Percentiles rank a stretch among this genome's conserved stretches.
phyloP scores from a whole-genome alignment of 30 jellyfish, hydroid and myxozoan species.

The Sanderia malayensis region DNA sequence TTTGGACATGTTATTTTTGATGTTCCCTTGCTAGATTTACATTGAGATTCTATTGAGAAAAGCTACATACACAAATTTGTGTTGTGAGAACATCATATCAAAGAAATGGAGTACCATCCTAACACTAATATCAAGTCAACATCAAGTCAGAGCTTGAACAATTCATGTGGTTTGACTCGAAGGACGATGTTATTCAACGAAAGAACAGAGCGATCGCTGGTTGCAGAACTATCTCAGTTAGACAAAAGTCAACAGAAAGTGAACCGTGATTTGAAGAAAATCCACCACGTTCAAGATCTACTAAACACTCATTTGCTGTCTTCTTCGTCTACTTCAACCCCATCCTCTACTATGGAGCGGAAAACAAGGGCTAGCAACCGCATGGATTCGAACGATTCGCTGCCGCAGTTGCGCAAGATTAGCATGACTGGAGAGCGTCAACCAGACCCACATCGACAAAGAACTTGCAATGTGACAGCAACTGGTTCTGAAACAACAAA shows the following conservation, averaged over 20 bases:
- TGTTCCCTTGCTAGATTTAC: too few species aligned
- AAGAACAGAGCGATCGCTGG: slow-evolving; percentile 47
- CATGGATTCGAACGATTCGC: slow-evolving; percentile 23
- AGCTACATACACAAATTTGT: too few species aligned
- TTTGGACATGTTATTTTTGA: too few species aligned
- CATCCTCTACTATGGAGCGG: slow-evolving; percentile 26
- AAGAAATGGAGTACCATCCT: too few species aligned
- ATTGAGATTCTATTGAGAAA: too few species aligned
- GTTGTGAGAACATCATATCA: too few species aligned
- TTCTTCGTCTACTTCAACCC: too few species aligned
- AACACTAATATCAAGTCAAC: too few species aligned
- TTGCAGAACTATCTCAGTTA: slow-evolving; percentile 49
- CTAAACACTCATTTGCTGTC: slow-evolving; percentile 22
- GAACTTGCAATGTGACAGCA: slow-evolving; percentile 36
- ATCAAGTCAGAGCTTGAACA: too few species aligned
- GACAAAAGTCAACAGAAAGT: slow-evolving; percentile 44
- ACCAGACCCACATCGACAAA: slow-evolving; percentile 11
- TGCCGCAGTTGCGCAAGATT: neutral
- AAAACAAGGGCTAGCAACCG: slow-evolving; percentile 11
- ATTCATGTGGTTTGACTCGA: slow-evolving; percentile 17
- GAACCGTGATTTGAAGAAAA: slow-evolving; percentile 33
- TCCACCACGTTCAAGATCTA: slow-evolving; percentile 35
- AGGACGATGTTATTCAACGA: slow-evolving; percentile 55
- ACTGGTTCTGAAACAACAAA: too few species aligned
- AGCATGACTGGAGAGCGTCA: neutral